Evolutionary conservation across 2,888 invertebrate genomes (phyloP).

Genomic region (Drosophila formosana): DNA sequence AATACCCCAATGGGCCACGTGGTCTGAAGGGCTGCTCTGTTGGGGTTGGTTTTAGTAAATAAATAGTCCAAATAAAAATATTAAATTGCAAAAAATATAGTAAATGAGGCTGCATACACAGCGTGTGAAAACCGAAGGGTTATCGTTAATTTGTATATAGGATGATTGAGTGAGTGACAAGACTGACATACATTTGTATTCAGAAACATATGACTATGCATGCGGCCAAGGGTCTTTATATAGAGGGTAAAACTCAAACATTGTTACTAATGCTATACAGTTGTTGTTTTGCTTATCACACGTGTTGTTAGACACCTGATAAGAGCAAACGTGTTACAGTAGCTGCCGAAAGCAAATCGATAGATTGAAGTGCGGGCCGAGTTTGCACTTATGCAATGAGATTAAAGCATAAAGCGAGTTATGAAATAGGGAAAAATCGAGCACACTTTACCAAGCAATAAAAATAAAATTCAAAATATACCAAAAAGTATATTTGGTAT

Average conservation of each 20-base stretch:
- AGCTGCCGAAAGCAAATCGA: constrained; percentile 42
- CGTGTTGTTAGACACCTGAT: constrained; percentile 45
- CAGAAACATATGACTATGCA: neutral
- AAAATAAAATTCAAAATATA: neutral
- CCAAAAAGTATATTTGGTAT: no score
- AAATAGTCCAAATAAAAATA: constrained; percentile 36
- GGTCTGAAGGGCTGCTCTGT: neutral
- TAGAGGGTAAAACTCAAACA: constrained; percentile 5
- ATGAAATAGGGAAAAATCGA: neutral
- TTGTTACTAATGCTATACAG: constrained; percentile 30
- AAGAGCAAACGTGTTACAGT: constrained; percentile 39
- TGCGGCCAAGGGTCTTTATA: constrained; percentile 3
- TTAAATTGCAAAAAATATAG: constrained; percentile 23
- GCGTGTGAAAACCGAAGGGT: neutral
- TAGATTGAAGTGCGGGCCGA: constrained; percentile 8
- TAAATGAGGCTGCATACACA: neutral
- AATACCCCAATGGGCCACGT: constrained; percentile 9
- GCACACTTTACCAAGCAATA: neutral
- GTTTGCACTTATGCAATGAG: neutral
- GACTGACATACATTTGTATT: constrained; percentile 5
- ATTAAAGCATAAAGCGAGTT: constrained; percentile 1
- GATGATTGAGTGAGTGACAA: neutral
- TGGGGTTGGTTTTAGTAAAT: constrained; percentile 12
- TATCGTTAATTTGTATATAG: constrained; percentile 19
- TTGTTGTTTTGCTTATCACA: constrained; percentile 53